A percentile compares a stretch with the other conserved stretches of the same genome.
phyloP scores from a whole-genome alignment of 2,797 vertebrate species.

The Phoebastria nigripes region DNA sequence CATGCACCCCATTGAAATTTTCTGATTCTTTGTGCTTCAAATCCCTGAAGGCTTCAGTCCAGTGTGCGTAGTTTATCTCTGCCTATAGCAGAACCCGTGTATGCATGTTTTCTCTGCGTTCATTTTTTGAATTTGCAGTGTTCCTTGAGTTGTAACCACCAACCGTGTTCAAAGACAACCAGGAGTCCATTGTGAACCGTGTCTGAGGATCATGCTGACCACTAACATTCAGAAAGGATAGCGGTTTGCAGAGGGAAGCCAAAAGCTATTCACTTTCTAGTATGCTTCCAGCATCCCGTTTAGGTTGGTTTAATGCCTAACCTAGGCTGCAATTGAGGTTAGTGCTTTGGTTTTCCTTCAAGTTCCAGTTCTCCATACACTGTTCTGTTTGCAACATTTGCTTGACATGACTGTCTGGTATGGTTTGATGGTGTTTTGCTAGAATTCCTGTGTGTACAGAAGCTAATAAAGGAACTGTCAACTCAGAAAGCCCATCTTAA shows the following conservation, averaged over 20 bases:
- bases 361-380: background rate
- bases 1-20: background rate
- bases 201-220: slow-evolving; percentile 35
- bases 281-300: slow-evolving; percentile 34
- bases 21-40: background rate
- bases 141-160: background rate
- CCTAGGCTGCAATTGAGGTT: slow-evolving; percentile 35
- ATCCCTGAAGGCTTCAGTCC: background rate
- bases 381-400: background rate
- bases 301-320: slow-evolving; percentile 43
- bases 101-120: background rate
- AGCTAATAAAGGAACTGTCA: slow-evolving; percentile 37
- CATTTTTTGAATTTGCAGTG: background rate
- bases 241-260: slow-evolving; percentile 24
- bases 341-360: slow-evolving; percentile 23
- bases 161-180: background rate
- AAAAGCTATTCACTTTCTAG: background rate
- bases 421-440: slow-evolving; percentile 32
- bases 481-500: background rate
- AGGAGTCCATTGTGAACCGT: background rate
- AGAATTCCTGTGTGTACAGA: slow-evolving; percentile 23
- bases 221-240: background rate
- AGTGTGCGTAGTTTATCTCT: too few relatives aligned
- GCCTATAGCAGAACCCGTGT: background rate
- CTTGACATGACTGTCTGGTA: background rate